A percentile compares a stretch with the other conserved stretches of the same genome.
phyloP scores from a whole-genome alignment of 2,888 invertebrate species.

The Eustalomyia histrio region DNA sequence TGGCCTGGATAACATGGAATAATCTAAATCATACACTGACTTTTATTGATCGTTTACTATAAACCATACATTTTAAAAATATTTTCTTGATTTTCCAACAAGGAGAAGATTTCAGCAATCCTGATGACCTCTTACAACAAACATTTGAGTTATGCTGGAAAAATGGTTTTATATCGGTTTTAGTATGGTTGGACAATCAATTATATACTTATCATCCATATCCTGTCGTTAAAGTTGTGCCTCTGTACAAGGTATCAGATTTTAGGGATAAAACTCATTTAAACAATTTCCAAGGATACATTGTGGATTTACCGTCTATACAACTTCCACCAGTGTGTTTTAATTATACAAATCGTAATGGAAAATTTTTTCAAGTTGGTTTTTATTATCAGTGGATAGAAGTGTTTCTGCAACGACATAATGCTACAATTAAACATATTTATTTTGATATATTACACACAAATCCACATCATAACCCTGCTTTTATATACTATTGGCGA shows the following conservation, averaged over 20 bases:
- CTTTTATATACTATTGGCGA: no score
- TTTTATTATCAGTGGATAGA: constrained; percentile 27
- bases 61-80: constrained; percentile 38
- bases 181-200: neutral
- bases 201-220: constrained; percentile 48
- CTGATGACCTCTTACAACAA: neutral
- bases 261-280: constrained; percentile 35
- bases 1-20: constrained; percentile 23
- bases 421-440: constrained; percentile 26
- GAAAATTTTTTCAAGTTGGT: constrained; percentile 8
- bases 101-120: neutral
- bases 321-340: constrained; percentile 34
- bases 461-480: no score
- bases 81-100: constrained; percentile 7
- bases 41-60: constrained; percentile 14
- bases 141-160: constrained; percentile 38
- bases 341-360: constrained; percentile 31
- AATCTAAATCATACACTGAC: neutral
- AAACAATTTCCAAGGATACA: constrained; percentile 26
- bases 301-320: neutral
- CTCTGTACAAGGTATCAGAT: neutral
- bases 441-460: constrained; percentile 15
- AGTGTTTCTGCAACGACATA: constrained; percentile 16
- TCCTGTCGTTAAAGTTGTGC: constrained; percentile 5
- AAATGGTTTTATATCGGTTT: constrained; percentile 32